Conservation (phyloP, 2,113 vertebrate genomes). For the Gambusia holbrooki region DNA sequence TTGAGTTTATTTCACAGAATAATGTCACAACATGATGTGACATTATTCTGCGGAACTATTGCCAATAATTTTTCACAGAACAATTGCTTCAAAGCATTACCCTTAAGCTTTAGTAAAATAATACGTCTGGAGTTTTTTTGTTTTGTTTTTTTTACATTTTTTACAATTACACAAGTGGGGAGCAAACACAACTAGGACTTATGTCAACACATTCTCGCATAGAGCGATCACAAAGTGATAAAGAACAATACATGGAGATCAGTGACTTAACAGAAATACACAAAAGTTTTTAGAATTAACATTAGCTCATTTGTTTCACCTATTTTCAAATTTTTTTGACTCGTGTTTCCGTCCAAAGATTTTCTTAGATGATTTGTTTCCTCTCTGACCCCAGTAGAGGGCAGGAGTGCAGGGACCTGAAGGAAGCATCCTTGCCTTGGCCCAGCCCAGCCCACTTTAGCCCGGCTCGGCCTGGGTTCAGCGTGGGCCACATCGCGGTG, state of each 20-base stretch:
- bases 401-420: conserved; percentile 69
- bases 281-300: not conserved
- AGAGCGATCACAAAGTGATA: not conserved
- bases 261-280: not conserved
- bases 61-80: not conserved
- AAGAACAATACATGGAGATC: not conserved
- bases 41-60: not conserved
- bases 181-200: not conserved
- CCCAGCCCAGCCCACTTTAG: conserved; percentile 63
- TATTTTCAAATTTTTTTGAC: not conserved
- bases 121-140: too few species aligned
- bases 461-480: conserved; percentile 74
- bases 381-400: conserved; percentile 72
- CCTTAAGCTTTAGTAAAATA: not conserved
- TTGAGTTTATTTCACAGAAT: too few species aligned
- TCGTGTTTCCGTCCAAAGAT: not conserved
- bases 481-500: conserved; percentile 84
- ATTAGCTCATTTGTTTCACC: not conserved
- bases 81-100: not conserved
- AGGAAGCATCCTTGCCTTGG: conserved; percentile 41
- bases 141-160: not conserved
- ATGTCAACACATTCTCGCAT: not conserved
- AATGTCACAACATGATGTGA: too few species aligned
- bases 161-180: not conserved
- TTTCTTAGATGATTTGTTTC: not conserved